These are phyloP conservation scores for Deroptyus accipitrinus DNA, from an alignment of 2,113 vertebrate genomes.

Conservation along the genomic window DNA sequence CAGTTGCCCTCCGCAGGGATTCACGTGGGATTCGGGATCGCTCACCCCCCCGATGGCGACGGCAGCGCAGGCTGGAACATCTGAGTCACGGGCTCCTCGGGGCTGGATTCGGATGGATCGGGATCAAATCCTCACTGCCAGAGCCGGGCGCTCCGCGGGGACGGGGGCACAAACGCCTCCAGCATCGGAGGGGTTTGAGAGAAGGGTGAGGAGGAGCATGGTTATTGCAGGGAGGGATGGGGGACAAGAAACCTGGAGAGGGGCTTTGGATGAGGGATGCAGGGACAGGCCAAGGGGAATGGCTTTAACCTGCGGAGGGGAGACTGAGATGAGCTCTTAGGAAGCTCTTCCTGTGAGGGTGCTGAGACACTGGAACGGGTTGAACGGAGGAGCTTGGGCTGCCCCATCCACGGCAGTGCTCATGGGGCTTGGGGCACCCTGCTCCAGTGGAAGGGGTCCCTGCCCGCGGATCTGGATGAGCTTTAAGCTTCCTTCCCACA, in stretches of 20 bases:
- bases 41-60: not conserved
- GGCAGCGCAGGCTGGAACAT: not conserved
- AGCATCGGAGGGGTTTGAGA: not conserved
- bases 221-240: not conserved
- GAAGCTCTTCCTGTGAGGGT: not conserved
- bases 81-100: constrained; percentile 24
- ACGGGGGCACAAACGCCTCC: not conserved
- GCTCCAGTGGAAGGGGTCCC: not conserved
- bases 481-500: not conserved
- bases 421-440: not conserved
- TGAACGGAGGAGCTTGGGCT: not conserved
- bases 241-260: not conserved
- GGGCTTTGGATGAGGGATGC: not conserved
- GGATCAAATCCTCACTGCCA: not conserved
- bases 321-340: too few species aligned
- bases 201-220: fast-evolving
- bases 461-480: not conserved
- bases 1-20: not conserved
- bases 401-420: not conserved
- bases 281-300: not conserved
- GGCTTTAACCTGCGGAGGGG: not conserved
- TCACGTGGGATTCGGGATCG: not conserved
- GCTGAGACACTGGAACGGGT: not conserved
- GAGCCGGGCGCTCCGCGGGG: not conserved
- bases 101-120: not conserved